phyloP scores from a whole-genome alignment of 2,797 vertebrate species.

The Xenops minutus region DNA sequence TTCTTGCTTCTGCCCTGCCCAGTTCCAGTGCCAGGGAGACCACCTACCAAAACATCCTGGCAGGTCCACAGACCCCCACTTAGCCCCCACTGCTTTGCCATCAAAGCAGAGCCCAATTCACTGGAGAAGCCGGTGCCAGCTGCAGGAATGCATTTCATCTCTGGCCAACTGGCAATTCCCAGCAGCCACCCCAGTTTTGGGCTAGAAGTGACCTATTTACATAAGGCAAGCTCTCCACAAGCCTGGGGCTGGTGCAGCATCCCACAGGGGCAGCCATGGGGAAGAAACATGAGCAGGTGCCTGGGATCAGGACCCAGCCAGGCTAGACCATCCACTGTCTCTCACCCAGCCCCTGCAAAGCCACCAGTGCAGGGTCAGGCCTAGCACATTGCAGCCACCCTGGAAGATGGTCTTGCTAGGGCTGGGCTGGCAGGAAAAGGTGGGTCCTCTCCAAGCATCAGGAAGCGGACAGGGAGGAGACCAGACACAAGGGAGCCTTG shows the following conservation, averaged over 20 bases:
- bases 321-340: rapidly evolving
- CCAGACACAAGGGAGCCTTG: background rate
- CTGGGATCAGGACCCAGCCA: background rate
- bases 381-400: background rate
- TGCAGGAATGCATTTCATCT: background rate
- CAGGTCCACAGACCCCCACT: background rate
- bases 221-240: background rate
- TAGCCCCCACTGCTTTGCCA: background rate
- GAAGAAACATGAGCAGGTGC: background rate
- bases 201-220: background rate
- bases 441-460: background rate
- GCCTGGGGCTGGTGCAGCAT: rapidly evolving
- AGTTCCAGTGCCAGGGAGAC: background rate
- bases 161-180: background rate
- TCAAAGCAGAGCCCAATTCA: background rate
- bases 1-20: background rate
- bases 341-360: background rate
- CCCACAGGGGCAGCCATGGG: rapidly evolving
- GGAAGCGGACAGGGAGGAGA: slow-evolving; percentile 26
- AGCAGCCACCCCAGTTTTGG: background rate
- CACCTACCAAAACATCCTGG: background rate
- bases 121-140: background rate
- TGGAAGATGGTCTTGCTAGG: background rate
- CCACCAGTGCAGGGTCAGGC: rapidly evolving
- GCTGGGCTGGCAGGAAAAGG: slow-evolving; percentile 41